Conservation (phyloP, 1,140 invertebrate genomes). For the Stenopsyche tienmushanensis region DNA sequence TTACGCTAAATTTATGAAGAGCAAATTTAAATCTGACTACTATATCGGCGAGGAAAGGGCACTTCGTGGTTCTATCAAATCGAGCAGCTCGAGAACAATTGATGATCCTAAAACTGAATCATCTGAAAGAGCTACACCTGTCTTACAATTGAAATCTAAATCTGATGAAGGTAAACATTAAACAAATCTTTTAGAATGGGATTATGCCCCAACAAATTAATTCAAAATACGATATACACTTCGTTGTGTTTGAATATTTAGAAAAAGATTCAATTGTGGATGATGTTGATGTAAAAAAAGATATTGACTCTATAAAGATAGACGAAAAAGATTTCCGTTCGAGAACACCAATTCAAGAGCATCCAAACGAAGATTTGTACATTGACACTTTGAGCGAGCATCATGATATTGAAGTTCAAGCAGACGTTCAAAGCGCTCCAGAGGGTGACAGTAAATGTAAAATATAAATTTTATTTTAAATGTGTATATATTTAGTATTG, state of each 20-base stretch:
- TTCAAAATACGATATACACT: too few species aligned
- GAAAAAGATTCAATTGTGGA: too few species aligned
- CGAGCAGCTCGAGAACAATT: conserved; percentile 39
- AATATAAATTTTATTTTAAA: conserved; percentile 12
- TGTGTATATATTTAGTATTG: too few species aligned
- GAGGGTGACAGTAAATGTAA: conserved; percentile 39
- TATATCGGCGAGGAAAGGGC: conserved; percentile 47
- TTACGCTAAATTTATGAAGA: conserved; percentile 83
- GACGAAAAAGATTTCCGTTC: conserved; percentile 44
- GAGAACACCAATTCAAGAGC: conserved; percentile 55
- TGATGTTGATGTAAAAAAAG: too few species aligned
- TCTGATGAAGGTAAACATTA: too few species aligned
- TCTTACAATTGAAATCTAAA: conserved; percentile 8
- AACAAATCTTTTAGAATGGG: too few species aligned
- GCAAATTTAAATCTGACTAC: conserved; percentile 61
- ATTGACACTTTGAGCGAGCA: conserved; percentile 42
- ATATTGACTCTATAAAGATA: neutral
- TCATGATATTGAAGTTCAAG: conserved; percentile 51
- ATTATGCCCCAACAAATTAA: too few species aligned
- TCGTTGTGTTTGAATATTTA: too few species aligned
- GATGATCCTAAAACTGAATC: conserved; percentile 47
- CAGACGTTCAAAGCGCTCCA: conserved; percentile 47
- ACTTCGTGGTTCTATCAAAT: conserved; percentile 27
- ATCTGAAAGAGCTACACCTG: conserved; percentile 44
- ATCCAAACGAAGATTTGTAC: conserved; percentile 47